A percentile compares a stretch with the other conserved stretches of the same genome.
Conservation (phyloP, 2,797 vertebrate genomes). For the Pitangus sulphuratus region DNA sequence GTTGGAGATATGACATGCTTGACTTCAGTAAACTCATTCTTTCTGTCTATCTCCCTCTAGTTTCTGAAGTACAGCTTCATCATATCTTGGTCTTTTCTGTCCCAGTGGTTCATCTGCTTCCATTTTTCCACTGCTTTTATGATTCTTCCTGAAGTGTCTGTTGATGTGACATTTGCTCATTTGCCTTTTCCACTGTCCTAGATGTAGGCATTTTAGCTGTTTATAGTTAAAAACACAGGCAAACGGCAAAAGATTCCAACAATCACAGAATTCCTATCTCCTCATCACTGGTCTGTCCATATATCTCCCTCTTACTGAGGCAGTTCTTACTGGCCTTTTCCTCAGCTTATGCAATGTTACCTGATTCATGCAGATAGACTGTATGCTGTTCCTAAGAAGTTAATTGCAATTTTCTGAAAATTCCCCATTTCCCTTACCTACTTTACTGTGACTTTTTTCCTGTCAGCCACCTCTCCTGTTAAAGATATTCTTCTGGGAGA, state of each 20-base stretch:
- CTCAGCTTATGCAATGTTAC: neutral
- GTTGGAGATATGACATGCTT: neutral
- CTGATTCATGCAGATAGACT: neutral
- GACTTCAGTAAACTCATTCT: neutral
- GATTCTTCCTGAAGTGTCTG: conserved; percentile 61
- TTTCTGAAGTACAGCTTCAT: conserved; percentile 51
- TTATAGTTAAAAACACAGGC: conserved; percentile 59
- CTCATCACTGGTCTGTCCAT: conserved; percentile 10
- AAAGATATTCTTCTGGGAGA: neutral
- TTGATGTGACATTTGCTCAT: conserved; percentile 62
- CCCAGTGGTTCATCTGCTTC: conserved; percentile 41
- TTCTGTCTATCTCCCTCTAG: conserved; percentile 22
- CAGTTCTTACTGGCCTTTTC: neutral
- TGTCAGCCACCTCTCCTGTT: neutral
- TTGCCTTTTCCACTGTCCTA: conserved; percentile 64
- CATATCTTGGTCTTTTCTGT: conserved; percentile 52
- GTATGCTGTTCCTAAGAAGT: neutral
- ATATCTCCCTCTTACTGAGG: neutral
- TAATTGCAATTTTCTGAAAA: conserved; percentile 2
- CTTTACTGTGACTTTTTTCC: neutral
- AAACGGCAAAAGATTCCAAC: conserved; percentile 11
- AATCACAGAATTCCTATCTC: neutral
- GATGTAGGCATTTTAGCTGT: conserved; percentile 50
- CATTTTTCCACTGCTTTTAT: conserved; percentile 58
- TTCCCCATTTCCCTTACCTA: neutral